These are phyloP conservation scores for Dendroctonus valens DNA, from an alignment of 1,140 invertebrate genomes.

Conservation along the genomic window DNA sequence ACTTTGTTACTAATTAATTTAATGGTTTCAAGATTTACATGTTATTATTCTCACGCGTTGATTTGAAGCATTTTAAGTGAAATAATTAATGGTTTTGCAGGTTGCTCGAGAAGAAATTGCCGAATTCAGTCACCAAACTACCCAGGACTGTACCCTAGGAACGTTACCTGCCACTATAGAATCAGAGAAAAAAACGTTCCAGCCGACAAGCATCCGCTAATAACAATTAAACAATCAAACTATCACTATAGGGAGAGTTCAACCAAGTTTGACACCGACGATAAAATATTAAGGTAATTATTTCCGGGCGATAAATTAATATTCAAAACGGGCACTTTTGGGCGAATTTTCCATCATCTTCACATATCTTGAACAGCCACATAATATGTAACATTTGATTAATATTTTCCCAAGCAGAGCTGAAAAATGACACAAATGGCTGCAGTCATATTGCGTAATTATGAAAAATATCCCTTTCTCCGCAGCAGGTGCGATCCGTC, in stretches of 20 bases:
- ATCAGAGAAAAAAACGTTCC: constrained; percentile 55
- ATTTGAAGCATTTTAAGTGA: background rate
- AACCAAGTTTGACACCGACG: constrained; percentile 72
- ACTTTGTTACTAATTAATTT: no score
- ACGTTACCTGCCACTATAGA: constrained; percentile 77
- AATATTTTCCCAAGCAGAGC: constrained; percentile 6
- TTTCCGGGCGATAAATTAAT: background rate
- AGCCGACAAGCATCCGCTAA: constrained; percentile 67
- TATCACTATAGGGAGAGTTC: constrained; percentile 71
- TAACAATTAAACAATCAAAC: constrained; percentile 68
- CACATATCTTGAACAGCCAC: no score
- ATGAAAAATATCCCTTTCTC: constrained; percentile 21
- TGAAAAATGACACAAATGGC: constrained; percentile 20
- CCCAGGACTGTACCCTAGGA: constrained; percentile 81
- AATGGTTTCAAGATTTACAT: no score
- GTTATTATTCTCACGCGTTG: no score
- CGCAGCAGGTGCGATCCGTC: constrained; percentile 22
- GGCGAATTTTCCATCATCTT: no score
- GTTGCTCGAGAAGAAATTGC: constrained; percentile 60
- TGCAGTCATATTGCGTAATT: constrained; percentile 11
- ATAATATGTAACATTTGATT: constrained; percentile 4
- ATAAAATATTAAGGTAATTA: constrained; percentile 69
- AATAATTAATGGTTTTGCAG: constrained; percentile 5
- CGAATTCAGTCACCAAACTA: constrained; percentile 80
- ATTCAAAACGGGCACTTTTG: no score